Evolutionary conservation across 1,140 invertebrate genomes (phyloP), one percentile per base, ranked within the genome.

Genomic region (Nasonia vitripennis): DNA sequence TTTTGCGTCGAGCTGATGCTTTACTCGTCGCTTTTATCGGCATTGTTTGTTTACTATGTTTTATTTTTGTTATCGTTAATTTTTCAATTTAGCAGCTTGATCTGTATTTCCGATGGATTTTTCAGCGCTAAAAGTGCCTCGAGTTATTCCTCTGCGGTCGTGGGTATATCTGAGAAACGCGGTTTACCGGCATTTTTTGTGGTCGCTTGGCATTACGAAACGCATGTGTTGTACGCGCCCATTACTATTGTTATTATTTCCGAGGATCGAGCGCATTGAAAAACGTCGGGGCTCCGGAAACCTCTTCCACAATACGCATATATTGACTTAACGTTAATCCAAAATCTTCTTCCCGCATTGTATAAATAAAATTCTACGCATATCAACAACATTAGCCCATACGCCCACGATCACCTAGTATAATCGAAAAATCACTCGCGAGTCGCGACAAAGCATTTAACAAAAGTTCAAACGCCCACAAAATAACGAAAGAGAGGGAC

Each of bases 171-270:
- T 62, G 37, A 9, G n/a, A 70, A 68, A 68, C 34, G 55, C 55
- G 27, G 37, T 80, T 80, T 80, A 27, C 68, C 23, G 37, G 5
- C 71, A 14, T 51, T 73, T 81, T 81, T 81, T 14, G 68, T 51
- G 68, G 68, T 71, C 17, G 27, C 27, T 27, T 27, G 27, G 14
- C 0, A 37, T 70, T 71, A 81, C 67, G 67, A 71, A 51, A 81
- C 27, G 23, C 68, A 14, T 62, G 55, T n/a, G 55, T 62, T 62
- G n/a, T n/a, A 45, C 9, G 4, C 37, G 67, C 34, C 37, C 27
- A n/a, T n/a, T n/a, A 62, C 17, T n/a, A 62, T 17, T 55, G 17
- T 55, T 55, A 55, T 55, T 62, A 62, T n/a, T 62, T 62, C 17
- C 55, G 55, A 62, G 17, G 14, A 17, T n/a, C 2, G 48, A 78